Percentiles rank a stretch among this genome's conserved stretches.
phyloP scores from a whole-genome alignment of 2,797 vertebrate species.

The Alectoris magna region DNA sequence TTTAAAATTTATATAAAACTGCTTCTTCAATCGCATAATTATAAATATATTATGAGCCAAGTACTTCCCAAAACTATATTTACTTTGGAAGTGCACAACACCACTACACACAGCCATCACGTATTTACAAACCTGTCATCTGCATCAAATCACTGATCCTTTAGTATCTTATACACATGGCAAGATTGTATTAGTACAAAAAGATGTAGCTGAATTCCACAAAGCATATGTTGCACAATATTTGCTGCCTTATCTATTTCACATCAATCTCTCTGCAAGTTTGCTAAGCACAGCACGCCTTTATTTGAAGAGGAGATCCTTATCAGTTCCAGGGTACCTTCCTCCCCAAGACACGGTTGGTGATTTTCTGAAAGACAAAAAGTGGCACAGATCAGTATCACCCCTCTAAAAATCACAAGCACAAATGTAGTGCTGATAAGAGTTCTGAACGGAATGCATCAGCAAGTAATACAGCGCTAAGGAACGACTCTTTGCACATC shows the following conservation, averaged over 20 bases:
- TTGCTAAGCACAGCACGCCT: neutral
- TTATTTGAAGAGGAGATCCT: neutral
- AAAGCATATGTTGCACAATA: neutral
- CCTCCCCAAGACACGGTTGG: constrained; percentile 80
- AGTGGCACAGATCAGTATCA: neutral
- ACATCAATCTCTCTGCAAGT: neutral
- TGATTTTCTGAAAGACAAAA: constrained; percentile 78
- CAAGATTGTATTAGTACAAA: neutral
- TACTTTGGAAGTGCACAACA: neutral
- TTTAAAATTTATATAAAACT: constrained; percentile 27
- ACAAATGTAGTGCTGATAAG: rapidly evolving
- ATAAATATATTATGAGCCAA: neutral
- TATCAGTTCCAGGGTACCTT: constrained; percentile 82
- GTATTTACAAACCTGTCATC: neutral
- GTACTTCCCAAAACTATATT: neutral
- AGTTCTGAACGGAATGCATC: rapidly evolving
- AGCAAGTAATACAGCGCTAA: rapidly evolving
- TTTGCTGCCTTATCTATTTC: neutral
- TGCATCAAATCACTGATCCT: neutral
- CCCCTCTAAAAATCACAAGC: neutral
- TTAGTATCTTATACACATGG: rapidly evolving
- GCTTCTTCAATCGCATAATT: neutral
- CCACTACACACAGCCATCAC: neutral
- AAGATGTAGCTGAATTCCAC: neutral
- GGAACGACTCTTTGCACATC: neutral